Evolutionary conservation across 1,140 invertebrate genomes (phyloP).

Genomic region (Cotesia glomerata): DNA sequence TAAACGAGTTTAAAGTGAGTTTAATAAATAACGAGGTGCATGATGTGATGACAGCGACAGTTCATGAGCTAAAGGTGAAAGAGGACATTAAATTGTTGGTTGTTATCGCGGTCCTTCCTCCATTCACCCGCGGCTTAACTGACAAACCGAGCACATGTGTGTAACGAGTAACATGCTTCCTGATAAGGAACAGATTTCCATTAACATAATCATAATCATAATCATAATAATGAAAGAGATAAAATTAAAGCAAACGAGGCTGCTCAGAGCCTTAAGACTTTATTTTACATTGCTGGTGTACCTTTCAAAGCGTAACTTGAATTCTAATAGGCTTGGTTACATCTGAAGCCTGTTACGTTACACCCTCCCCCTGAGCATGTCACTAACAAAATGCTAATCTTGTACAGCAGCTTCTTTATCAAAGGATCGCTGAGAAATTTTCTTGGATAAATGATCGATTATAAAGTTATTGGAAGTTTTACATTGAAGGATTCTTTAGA

Average conservation of each 20-base stretch:
- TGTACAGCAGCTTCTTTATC: too few relatives aligned
- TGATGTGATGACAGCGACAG: slow-evolving; percentile 3
- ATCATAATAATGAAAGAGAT: neutral
- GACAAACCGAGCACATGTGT: neutral
- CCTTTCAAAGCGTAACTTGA: slow-evolving; percentile 40
- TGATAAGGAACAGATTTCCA: slow-evolving; percentile 1
- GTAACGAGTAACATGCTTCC: neutral
- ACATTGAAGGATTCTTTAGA: too few relatives aligned
- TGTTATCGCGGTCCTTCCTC: slow-evolving; percentile 8
- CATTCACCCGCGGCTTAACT: neutral
- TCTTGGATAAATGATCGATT: too few relatives aligned
- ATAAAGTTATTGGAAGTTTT: too few relatives aligned
- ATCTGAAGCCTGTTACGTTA: slow-evolving; percentile 34
- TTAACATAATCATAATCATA: neutral
- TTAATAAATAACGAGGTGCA: slow-evolving; percentile 31
- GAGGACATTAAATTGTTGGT: slow-evolving; percentile 18
- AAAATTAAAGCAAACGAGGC: neutral
- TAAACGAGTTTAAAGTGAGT: slow-evolving; percentile 26
- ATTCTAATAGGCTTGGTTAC: slow-evolving; percentile 44
- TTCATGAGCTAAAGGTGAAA: slow-evolving; percentile 21
- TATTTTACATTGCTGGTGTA: too few relatives aligned
- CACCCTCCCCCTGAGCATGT: slow-evolving; percentile 19
- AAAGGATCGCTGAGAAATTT: too few relatives aligned
- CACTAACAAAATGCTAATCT: too few relatives aligned
- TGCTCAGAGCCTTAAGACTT: neutral